Evolutionary conservation across 2,797 vertebrate genomes (phyloP), one percentile per base, ranked within the genome.

Genomic region (Rhyacichthys aspro): DNA sequence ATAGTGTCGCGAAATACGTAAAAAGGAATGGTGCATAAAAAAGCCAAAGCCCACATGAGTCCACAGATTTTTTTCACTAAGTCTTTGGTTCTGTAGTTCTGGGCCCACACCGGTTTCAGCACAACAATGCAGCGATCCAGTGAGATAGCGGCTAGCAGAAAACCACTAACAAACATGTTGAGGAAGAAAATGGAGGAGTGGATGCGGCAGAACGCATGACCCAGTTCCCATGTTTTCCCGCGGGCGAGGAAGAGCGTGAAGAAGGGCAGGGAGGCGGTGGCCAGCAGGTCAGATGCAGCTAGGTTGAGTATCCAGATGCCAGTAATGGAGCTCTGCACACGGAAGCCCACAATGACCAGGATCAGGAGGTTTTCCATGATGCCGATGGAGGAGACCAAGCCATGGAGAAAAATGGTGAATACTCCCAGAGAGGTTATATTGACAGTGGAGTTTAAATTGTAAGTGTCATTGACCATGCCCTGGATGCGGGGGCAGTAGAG

Each of bases 221-320:
- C 85, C 45, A 91, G 11, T 0, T 63, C 85, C 90, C 90, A 91
- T 55, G 81, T 87, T 28, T 42, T 0, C 0, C 87, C 87, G 0
- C 1, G n/a, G 17, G 90, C 86, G 70, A 90, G 48, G 71, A 85
- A 91, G 44, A 76, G n/a, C 7, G 87, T 89, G 60, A 89, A 90
- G 73, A 90, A 70, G 6, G 90, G 89, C 43, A 91, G 69, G 1
- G 59, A 80, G 3, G 70, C 7, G 0, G 90, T 88, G 70, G 88
- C 82, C 36, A 91, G 72, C 15, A 91, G 33, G 70, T 91, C 89
- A 1, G 90, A 90, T 1, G 70, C 72, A 0, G 89, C 88, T 0
- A 91, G 82, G 76, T 91, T 91, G 50, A 91, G 77, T 54, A 91
- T 88, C 90, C 90, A 91, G 41, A 88, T 48, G 57, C 88, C 86